Base-by-base conservation (phyloP, 2,113 vertebrate genomes). In the Holacanthus passer region DNA sequence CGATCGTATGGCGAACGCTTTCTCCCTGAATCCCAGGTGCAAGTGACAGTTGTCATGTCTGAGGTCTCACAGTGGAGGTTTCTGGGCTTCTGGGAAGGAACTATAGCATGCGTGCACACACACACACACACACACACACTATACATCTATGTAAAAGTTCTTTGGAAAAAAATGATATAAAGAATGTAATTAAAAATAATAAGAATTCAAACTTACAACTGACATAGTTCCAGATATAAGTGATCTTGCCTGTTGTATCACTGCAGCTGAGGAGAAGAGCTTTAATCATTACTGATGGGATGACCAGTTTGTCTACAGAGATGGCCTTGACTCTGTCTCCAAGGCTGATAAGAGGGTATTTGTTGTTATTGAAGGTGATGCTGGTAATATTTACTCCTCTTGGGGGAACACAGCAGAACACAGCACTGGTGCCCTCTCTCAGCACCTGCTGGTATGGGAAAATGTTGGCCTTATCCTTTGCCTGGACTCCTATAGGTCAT, bases 401-500 rank as follows among this genome's bases (percentile, higher is more conserved):
- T 7, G 80, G 63, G 24, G 88, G 81, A 48, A 94, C 50, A 47
- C 94, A 94, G 88, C 94, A 95, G 88, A 93, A 88, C 64, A 45
- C 62, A 19, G 76, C 72, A 0, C 60, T 82, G 16, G 68, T 62
- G 43, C 88, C 87, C 43, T 91, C 90, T 68, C 48, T 82, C 60
- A 93, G 63, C 60, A 94, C 65, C 64, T n/a, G 31, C 0, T 63
- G 0, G 0, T 0, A 1, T 0, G 94, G 93, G 22, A 93, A 94
- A 3, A 94, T 66, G 66, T 9, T 2, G 9, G 39, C 17, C 39
- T 19, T 0, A 11, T 29, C 2, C 2, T n/a, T 20, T 12, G 24
- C 2, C 43, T 62, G 41, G 27, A 13, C 24, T 62, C 91, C 94
- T 93, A 4, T 6, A 84, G 72, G 64, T 52, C 47, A 73, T 5